Evolutionary conservation across 1,140 invertebrate genomes (phyloP).

Genomic region (Drosophila albomicans): DNA sequence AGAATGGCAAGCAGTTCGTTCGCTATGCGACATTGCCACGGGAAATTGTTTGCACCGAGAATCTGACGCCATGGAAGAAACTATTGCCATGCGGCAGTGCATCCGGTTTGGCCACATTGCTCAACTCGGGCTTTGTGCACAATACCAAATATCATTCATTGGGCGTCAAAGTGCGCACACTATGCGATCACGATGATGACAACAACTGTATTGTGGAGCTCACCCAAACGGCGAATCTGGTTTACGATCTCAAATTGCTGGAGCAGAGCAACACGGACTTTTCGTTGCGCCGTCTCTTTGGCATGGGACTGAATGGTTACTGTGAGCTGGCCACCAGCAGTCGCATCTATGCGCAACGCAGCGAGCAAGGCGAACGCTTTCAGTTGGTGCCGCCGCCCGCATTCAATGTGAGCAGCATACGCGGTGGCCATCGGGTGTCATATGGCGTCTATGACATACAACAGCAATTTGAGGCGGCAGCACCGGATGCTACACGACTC

Average conservation of each 20-base stretch:
- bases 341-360: slow-evolving; percentile 93
- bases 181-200: slow-evolving; percentile 88
- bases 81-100: slow-evolving; percentile 95
- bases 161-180: slow-evolving; percentile 92
- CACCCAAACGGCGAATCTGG: slow-evolving; percentile 93
- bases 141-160: slow-evolving; percentile 97
- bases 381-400: slow-evolving; percentile 86
- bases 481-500: slow-evolving; percentile 83
- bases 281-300: slow-evolving; percentile 94
- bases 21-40: slow-evolving; percentile 94
- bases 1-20: slow-evolving; percentile 86
- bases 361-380: slow-evolving; percentile 85
- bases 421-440: slow-evolving; percentile 88
- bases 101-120: slow-evolving; percentile 92
- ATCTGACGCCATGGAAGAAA: slow-evolving; percentile 99
- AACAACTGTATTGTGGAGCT: slow-evolving; percentile 91
- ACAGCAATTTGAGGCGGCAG: slow-evolving; percentile 62
- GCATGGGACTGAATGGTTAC: slow-evolving; percentile 90
- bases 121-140: slow-evolving; percentile 96
- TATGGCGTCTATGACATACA: slow-evolving; percentile 90
- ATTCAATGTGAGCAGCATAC: slow-evolving; percentile 86
- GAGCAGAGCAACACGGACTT: slow-evolving; percentile 88
- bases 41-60: slow-evolving; percentile 99
- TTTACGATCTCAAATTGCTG: slow-evolving; percentile 92
- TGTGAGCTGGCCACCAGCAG: slow-evolving; percentile 93